Conservation (phyloP, 2,888 invertebrate species). For the Neria commutata region DNA sequence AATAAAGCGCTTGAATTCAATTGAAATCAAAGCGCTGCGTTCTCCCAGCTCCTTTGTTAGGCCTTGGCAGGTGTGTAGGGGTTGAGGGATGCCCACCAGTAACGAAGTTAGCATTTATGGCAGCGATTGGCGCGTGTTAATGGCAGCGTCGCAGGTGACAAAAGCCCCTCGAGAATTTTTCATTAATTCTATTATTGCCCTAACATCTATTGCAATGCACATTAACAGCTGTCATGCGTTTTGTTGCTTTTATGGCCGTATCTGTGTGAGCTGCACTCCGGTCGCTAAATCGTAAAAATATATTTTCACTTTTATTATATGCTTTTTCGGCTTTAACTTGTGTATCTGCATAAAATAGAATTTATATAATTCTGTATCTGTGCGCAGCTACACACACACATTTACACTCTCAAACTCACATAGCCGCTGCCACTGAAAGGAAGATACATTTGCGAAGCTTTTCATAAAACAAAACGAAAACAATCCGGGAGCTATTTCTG, state of each 20-base stretch:
- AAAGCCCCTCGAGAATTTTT: conserved; percentile 17
- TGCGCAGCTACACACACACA: background rate
- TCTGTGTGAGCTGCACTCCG: conserved; percentile 33
- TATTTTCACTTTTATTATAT: conserved; percentile 18
- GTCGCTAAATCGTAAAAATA: conserved; percentile 10
- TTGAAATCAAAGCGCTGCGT: background rate
- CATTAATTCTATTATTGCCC: conserved; percentile 17
- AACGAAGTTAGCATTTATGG: conserved; percentile 1
- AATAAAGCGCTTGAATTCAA: no score
- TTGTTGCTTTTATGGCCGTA: conserved; percentile 24
- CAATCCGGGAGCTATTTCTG: conserved; percentile 55
- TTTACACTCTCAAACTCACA: background rate
- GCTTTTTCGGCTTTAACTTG: background rate
- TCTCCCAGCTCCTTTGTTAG: background rate
- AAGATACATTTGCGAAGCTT: conserved; percentile 5
- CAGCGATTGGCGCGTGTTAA: conserved; percentile 7
- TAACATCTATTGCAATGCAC: conserved; percentile 17
- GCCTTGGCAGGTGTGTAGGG: background rate
- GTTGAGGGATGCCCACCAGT: no score
- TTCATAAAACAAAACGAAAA: conserved; percentile 24
- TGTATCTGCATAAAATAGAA: conserved; percentile 36
- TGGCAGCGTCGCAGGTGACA: conserved; percentile 24
- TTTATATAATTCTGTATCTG: background rate
- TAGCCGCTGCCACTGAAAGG: background rate
- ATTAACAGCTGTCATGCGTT: conserved; percentile 25